Conservation (phyloP, 1,140 invertebrate genomes). For the Drosophila truncata region DNA sequence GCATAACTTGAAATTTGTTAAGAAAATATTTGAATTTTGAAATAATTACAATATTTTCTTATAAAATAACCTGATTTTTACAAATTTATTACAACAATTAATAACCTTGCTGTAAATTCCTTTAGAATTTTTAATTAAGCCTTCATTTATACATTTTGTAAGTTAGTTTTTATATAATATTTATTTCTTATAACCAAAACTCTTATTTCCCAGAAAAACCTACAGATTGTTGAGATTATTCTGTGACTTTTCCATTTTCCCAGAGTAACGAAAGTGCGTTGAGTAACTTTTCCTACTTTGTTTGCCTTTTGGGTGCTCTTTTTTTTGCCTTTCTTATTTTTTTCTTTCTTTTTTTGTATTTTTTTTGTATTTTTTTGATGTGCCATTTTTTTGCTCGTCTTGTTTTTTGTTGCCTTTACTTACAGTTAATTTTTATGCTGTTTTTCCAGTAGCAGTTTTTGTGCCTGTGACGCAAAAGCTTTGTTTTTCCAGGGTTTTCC, state of each 20-base stretch:
- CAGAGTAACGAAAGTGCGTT: not conserved
- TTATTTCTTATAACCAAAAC: not conserved
- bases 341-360: not conserved
- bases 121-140: not conserved
- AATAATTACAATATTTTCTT: not conserved
- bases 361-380: not conserved
- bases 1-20: not conserved
- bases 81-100: too few species aligned
- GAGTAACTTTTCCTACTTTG: conserved; percentile 1
- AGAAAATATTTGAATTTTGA: not conserved
- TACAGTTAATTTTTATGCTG: conserved; percentile 60
- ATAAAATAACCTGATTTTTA: too few species aligned
- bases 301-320: conserved; percentile 17
- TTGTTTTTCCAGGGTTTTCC: conserved; percentile 9
- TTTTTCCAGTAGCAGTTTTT: conserved; percentile 16
- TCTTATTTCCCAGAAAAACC: not conserved
- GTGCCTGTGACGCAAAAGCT: not conserved
- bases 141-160: not conserved
- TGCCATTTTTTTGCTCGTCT: conserved; percentile 27
- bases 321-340: not conserved
- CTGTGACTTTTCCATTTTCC: not conserved
- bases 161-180: not conserved
- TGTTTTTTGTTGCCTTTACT: conserved; percentile 53
- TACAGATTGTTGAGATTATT: not conserved
- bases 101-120: too few species aligned